Evolutionary conservation across 2,113 vertebrate species (phyloP).

Genomic region (Amphiprion ocellaris): DNA sequence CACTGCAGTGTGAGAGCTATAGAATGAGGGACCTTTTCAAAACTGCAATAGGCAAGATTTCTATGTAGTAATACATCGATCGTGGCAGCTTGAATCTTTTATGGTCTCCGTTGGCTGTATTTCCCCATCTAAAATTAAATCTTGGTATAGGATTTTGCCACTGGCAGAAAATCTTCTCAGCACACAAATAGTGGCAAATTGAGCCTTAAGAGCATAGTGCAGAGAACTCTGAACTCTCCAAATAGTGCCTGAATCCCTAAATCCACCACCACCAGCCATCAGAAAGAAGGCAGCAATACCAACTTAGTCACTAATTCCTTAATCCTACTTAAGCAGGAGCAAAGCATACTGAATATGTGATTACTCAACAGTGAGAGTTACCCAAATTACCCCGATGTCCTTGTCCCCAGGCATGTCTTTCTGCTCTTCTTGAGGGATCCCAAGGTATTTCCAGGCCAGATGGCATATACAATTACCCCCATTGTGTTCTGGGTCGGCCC

Average conservation of each 20-base stretch:
- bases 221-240: background rate
- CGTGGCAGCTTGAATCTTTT: background rate
- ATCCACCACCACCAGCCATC: background rate
- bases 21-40: constrained; percentile 7
- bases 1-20: constrained; percentile 10
- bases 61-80: background rate
- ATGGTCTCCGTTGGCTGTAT: background rate
- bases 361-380: background rate
- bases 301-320: constrained; percentile 4
- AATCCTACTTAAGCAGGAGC: constrained; percentile 12
- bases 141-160: background rate
- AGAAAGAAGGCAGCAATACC: background rate
- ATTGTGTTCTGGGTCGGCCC: too few species aligned
- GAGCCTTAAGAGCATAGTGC: background rate
- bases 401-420: too few species aligned
- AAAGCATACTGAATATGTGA: background rate
- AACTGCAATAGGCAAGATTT: background rate
- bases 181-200: background rate
- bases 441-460: too few species aligned
- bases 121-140: background rate
- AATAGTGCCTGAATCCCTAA: background rate
- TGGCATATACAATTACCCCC: too few species aligned
- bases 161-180: background rate
- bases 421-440: too few species aligned
- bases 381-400: background rate